Evolutionary conservation across 2,797 vertebrate genomes (phyloP).

Genomic region (Phalloptychus januarius): DNA sequence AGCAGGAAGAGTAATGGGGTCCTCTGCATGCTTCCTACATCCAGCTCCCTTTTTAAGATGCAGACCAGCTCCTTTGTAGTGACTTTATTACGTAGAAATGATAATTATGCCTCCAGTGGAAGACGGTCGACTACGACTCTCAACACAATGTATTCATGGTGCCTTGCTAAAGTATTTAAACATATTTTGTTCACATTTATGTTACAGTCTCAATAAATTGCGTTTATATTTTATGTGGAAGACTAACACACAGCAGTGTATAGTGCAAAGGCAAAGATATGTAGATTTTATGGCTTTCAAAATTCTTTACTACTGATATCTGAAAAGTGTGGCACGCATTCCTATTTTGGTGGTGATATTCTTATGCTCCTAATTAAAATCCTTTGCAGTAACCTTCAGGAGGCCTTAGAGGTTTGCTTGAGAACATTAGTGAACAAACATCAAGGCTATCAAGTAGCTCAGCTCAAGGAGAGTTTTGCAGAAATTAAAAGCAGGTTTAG

Average conservation of each 20-base stretch:
- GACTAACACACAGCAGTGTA: not conserved
- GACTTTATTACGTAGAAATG: slow-evolving; percentile 74
- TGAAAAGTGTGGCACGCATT: not conserved
- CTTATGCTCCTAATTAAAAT: not conserved
- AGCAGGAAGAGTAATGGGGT: slow-evolving; percentile 47
- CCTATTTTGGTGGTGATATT: not conserved
- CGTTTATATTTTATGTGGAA: not conserved
- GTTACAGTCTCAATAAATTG: not conserved
- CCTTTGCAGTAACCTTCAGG: not conserved
- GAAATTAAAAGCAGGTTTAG: not conserved
- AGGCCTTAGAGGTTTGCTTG: not conserved
- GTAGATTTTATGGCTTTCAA: not conserved
- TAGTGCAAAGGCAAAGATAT: not conserved
- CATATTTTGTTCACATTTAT: not conserved
- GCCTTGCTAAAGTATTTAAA: not conserved
- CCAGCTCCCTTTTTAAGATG: slow-evolving; percentile 57
- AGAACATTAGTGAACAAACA: not conserved
- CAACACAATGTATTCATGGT: slow-evolving; percentile 44
- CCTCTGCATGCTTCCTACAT: slow-evolving; percentile 36
- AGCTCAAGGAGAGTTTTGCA: not conserved
- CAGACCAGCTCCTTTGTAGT: slow-evolving; percentile 69
- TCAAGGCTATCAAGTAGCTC: not conserved
- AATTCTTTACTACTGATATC: not conserved
- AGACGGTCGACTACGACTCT: slow-evolving; percentile 34
- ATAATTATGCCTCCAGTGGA: slow-evolving; percentile 74